A percentile compares a stretch with the other conserved stretches of the same genome.
Conservation (phyloP, 2,113 vertebrate genomes). For the Ophthalmolycus amberensis region DNA sequence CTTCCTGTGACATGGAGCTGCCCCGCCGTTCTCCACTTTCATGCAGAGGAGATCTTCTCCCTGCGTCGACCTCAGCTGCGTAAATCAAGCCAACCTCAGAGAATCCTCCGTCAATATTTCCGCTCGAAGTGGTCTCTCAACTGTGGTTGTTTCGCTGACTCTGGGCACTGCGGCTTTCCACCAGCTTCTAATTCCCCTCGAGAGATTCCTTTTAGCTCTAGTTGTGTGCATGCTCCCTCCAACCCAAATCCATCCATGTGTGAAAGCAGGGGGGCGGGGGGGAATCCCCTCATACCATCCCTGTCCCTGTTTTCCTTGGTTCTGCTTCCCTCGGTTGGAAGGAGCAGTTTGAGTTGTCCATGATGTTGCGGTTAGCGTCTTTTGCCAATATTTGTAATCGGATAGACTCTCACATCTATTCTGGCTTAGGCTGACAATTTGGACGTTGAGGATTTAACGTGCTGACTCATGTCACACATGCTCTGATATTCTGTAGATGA, state of each 20-base stretch:
- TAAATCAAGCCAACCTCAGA: slow-evolving; percentile 62
- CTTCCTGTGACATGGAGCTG: slow-evolving; percentile 39
- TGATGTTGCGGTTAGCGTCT: slow-evolving; percentile 25
- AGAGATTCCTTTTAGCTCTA: background rate
- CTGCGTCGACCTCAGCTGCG: background rate
- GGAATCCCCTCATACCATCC: slow-evolving; percentile 39
- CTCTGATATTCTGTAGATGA: background rate
- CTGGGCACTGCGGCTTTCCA: slow-evolving; percentile 38
- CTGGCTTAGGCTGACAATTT: slow-evolving; percentile 3
- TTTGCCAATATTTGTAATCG: slow-evolving; percentile 28
- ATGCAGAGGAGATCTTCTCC: slow-evolving; percentile 38
- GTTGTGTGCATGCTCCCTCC: slow-evolving; percentile 17
- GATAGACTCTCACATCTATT: slow-evolving; percentile 1
- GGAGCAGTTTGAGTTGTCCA: slow-evolving; percentile 4
- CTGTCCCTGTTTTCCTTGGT: slow-evolving; percentile 10
- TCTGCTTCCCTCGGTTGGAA: slow-evolving; percentile 5
- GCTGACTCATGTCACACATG: background rate
- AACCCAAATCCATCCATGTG: slow-evolving; percentile 31
- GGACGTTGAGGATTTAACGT: background rate
- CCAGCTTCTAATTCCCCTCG: slow-evolving; percentile 3
- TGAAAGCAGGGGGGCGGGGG: slow-evolving; percentile 2
- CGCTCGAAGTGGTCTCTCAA: slow-evolving; percentile 33
- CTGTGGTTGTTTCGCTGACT: slow-evolving; percentile 46
- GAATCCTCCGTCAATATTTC: slow-evolving; percentile 25
- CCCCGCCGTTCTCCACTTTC: slow-evolving; percentile 33